Evolutionary conservation across 2,888 invertebrate genomes (phyloP).

Genomic region (Spatulosminthurus flaviceps): DNA sequence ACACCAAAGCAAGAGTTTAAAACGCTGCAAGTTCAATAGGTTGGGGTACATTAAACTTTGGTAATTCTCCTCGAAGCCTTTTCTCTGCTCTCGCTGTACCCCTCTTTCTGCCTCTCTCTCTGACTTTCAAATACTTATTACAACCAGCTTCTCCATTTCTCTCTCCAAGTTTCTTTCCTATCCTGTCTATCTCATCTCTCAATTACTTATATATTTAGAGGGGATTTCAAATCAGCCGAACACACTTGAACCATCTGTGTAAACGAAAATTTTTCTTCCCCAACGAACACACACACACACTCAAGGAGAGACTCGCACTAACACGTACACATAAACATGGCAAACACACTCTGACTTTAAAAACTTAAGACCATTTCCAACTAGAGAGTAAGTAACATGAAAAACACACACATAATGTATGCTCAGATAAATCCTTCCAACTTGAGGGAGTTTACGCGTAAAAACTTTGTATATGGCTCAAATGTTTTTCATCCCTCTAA

Average conservation of each 20-base stretch:
- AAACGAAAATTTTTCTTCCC: constrained; percentile 8
- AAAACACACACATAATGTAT: constrained; percentile 7
- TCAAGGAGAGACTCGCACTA: background rate
- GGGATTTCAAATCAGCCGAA: constrained; percentile 22
- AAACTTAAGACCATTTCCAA: constrained; percentile 14
- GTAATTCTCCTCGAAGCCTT: constrained; percentile 9
- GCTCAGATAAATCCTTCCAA: constrained; percentile 1
- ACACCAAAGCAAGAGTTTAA: constrained; percentile 20
- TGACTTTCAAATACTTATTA: no score
- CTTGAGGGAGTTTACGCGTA: constrained; percentile 2
- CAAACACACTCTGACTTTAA: constrained; percentile 13
- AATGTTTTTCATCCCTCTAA: background rate
- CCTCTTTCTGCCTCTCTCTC: background rate
- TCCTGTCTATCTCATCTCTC: constrained; percentile 13
- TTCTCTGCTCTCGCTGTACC: background rate
- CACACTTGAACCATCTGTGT: constrained; percentile 26
- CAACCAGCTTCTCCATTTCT: background rate
- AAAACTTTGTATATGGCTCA: background rate
- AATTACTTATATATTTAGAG: constrained; percentile 16
- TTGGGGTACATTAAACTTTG: constrained; percentile 31
- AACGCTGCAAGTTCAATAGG: constrained; percentile 36
- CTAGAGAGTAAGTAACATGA: background rate
- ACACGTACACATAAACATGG: constrained; percentile 4
- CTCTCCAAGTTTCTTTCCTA: background rate
- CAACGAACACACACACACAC: background rate